Evolutionary conservation across 2,113 vertebrate genomes (phyloP), one percentile per base, ranked within the genome.

Genomic region (Maccullochella peelii): DNA sequence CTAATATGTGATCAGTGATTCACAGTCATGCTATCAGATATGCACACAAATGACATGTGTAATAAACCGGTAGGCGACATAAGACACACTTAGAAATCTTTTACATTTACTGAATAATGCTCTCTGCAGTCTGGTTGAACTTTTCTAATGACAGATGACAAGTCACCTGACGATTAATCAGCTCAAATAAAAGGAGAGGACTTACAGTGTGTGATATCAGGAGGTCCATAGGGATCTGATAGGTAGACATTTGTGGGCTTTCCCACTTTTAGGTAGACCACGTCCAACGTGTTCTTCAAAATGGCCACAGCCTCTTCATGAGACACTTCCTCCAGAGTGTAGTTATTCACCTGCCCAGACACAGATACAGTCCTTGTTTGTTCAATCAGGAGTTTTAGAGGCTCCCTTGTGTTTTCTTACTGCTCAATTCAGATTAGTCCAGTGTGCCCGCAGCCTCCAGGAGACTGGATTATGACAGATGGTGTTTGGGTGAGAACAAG

Each of bases 201-300:
- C 98, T 98, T 95, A 99, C 98, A 96, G 92, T 98, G 97, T 83
- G 97, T 97, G 96, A 99, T 97, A 94, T 99, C 97, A 90, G 98
- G 97, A 88, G 97, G 97, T 82, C 98, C 98, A 94, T 98, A 99
- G 84, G 98, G 96, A 93, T 99, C 98, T 21, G 97, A 98, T 94
- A 98, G 96, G 93, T 98, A 99, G 94, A 99, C 97, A 77, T 95
- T 98, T 87, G 97, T 97, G 85, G 98, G 97, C 79, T 99, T 99
- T 71, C 97, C 98, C 92, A 98, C 97, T 94, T 99, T 99, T 77
- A 99, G 94, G 90, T 97, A 98, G 57, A 99, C 98, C 65, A 99
- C 97, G 83, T 99, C 98, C 1, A 96, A 97, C 1, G 98, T 99
- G 90, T 98, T 99, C 96, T 99, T 99, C 95, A 99, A 79, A 91